phyloP scores from a whole-genome alignment of 2,113 vertebrate species.

The Entelurus aequoreus region DNA sequence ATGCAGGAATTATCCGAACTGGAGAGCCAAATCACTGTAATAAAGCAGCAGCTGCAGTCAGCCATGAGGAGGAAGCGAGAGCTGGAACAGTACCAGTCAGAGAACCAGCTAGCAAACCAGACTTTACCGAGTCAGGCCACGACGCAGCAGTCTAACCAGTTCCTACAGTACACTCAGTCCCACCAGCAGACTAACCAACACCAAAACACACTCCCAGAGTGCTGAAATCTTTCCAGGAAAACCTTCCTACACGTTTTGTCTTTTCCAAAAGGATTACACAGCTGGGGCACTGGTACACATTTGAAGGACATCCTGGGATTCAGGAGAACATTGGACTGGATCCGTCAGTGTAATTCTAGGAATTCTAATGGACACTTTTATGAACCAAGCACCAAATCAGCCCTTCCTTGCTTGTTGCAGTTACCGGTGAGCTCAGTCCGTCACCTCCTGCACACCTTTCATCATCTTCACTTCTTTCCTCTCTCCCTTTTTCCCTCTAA shows the following conservation, averaged over 20 bases:
- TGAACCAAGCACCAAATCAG: conserved; percentile 31
- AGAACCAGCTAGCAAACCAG: conserved; percentile 63
- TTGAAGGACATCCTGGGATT: conserved; percentile 13
- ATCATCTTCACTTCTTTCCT: conserved; percentile 6
- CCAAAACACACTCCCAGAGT: conserved; percentile 54
- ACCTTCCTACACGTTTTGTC: conserved; percentile 3
- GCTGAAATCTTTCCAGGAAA: conserved; percentile 35
- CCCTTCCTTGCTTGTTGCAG: conserved; percentile 35
- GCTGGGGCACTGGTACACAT: conserved; percentile 12
- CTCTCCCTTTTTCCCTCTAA: conserved; percentile 12
- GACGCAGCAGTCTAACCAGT: conserved; percentile 71
- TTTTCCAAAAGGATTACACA: conserved; percentile 10
- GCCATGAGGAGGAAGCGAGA: conserved; percentile 90
- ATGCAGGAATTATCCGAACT: conserved; percentile 87
- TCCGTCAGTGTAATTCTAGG: conserved; percentile 18
- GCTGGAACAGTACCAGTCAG: conserved; percentile 87
- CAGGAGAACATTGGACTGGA: conserved; percentile 13
- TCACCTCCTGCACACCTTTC: conserved; percentile 6
- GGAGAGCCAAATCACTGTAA: conserved; percentile 87
- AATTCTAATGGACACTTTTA: conserved; percentile 1
- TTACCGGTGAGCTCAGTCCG: conserved; percentile 25
- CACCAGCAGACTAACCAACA: conserved; percentile 59
- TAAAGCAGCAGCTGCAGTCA: conserved; percentile 89
- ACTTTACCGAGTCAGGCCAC: conserved; percentile 41
- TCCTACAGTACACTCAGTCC: conserved; percentile 58